Evolutionary conservation across 1,140 invertebrate genomes (phyloP), one percentile per base, ranked within the genome.

Genomic region (Venustaconcha ellipsiformis): DNA sequence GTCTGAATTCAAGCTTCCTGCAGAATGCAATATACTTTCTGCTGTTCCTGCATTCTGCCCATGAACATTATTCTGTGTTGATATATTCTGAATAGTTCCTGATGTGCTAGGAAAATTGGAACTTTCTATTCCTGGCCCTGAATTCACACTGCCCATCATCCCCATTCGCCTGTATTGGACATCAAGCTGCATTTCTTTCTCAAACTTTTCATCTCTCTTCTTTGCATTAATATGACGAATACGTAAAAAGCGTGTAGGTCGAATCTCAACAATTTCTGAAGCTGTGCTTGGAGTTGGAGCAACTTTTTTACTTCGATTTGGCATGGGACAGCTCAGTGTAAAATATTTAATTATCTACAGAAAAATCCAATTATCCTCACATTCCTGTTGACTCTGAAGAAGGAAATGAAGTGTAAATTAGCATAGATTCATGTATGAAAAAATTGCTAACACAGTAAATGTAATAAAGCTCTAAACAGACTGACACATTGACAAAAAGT

Each of bases 161-260:
- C 77, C 81, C 62, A 59, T 73, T 30, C 78, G 71, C 63, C 69
- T 78, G 64, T 81, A 78, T 62, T 81, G 67, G 14, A 77, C 13
- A 66, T 79, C 80, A 63, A 79, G 68, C 14, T 82, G 77, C 70
- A 84, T 82, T 72, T 87, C 84, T 63, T 83, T 81, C 67, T 83
- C 78, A 80, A 87, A 83, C 55, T 76, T 63, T 37, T 82, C 80
- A 81, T 88, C 85, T 69, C 86, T 72, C 57, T 77, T 74, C 68
- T 74, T 74, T 26, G 80, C 66, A 78, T 88, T 88, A 14, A 87
- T 57, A 67, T 85, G 83, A 58, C 74, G 80, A 13, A 88, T 83
- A n/a, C 81, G 70, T 17, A 88, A 70, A 15, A 74, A 5, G 64
- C 87, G 76, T 2, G 80, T 80, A 2, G 78, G 77, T 57, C 86